A percentile compares a stretch with the other conserved stretches of the same genome.
Evolutionary conservation across 2,113 vertebrate genomes (phyloP).

Genomic region (Myotis lucifugus): DNA sequence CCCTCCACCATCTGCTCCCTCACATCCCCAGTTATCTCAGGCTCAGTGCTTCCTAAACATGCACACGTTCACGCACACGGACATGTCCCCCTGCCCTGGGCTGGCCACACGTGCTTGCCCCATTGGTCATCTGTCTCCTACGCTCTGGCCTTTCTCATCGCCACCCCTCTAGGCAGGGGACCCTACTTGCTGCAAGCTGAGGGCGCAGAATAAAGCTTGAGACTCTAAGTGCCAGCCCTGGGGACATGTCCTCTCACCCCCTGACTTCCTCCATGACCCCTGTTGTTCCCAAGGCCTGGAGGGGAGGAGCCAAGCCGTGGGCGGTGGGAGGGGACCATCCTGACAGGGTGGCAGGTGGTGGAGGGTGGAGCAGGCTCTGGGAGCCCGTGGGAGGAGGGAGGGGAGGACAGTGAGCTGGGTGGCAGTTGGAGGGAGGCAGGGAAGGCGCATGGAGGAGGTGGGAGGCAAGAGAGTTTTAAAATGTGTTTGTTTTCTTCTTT

Average conservation of each 20-base stretch:
- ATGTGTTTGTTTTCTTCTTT: constrained; percentile 35
- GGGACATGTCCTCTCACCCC: neutral
- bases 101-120: neutral
- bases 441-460: neutral
- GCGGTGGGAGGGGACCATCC: neutral
- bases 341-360: constrained; percentile 3
- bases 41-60: accelerated
- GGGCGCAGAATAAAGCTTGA: neutral
- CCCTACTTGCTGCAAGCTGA: neutral
- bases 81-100: neutral
- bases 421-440: constrained; percentile 48
- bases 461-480: constrained; percentile 25
- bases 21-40: neutral
- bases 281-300: neutral
- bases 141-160: neutral
- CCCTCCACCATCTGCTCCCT: constrained; percentile 32
- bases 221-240: too few species aligned
- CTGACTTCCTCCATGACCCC: neutral
- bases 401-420: neutral
- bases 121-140: neutral
- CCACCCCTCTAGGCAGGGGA: neutral
- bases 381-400: constrained; percentile 16
- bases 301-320: neutral
- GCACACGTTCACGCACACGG: accelerated
- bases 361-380: neutral